Evolutionary conservation across 2,113 vertebrate species (phyloP).

Genomic region (Poeciliopsis retropinna): DNA sequence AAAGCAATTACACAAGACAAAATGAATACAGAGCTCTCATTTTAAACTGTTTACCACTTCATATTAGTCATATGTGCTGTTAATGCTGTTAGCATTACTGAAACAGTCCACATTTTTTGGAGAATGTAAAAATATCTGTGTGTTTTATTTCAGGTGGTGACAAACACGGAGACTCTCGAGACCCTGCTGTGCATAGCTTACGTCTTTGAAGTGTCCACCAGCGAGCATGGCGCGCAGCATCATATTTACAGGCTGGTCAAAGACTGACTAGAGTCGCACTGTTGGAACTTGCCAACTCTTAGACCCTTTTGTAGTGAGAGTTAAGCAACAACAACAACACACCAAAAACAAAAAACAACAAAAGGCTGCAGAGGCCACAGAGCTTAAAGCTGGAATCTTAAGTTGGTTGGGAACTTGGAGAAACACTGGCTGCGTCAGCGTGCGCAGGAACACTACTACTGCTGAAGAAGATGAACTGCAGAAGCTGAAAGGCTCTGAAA

Average conservation of each 20-base stretch:
- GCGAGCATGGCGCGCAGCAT: conserved; percentile 93
- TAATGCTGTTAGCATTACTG: no score
- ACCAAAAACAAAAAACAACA: conserved; percentile 16
- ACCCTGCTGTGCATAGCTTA: conserved; percentile 92
- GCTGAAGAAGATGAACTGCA: conserved; percentile 51
- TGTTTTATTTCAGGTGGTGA: conserved; percentile 86
- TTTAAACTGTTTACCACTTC: not conserved
- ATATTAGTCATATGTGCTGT: not conserved
- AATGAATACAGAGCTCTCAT: not conserved
- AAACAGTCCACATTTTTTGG: no score
- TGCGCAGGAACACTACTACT: conserved; percentile 48
- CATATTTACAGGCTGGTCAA: conserved; percentile 96
- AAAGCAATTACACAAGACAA: no score
- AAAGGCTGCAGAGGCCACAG: conserved; percentile 56
- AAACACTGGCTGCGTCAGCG: conserved; percentile 31
- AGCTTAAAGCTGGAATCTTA: conserved; percentile 52
- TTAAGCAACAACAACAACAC: conserved; percentile 41
- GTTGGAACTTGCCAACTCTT: conserved; percentile 45
- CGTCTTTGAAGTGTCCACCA: conserved; percentile 94
- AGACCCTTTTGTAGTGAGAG: conserved; percentile 53
- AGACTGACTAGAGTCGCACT: conserved; percentile 82
- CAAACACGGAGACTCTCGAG: conserved; percentile 94
- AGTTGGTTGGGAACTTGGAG: conserved; percentile 45
- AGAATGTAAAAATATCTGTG: not conserved
- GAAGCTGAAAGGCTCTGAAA: conserved; percentile 46